These are phyloP conservation scores for Troides oblongomaculatus DNA, from an alignment of 2,888 invertebrate genomes.

Conservation along the genomic window DNA sequence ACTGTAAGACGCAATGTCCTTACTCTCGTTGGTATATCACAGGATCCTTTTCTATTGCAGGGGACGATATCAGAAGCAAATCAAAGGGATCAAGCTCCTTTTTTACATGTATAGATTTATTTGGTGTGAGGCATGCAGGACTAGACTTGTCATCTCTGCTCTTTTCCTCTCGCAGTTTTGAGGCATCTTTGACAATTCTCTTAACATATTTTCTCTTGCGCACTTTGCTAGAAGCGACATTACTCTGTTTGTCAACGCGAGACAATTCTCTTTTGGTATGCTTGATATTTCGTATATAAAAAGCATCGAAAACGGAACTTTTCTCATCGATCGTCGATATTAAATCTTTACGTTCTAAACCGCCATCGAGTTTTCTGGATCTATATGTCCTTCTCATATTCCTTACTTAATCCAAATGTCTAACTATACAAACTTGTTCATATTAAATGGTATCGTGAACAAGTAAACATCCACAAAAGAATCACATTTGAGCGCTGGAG, in stretches of 20 bases:
- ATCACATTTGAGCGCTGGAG: neutral
- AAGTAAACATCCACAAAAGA: neutral
- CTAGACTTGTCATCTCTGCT: constrained; percentile 42
- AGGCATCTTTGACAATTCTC: constrained; percentile 57
- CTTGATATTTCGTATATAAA: constrained; percentile 71
- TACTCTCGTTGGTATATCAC: constrained; percentile 3
- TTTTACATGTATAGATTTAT: constrained; percentile 69
- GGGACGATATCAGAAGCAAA: constrained; percentile 58
- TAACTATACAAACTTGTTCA: too few species aligned
- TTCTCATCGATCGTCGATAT: constrained; percentile 57
- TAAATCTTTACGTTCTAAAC: constrained; percentile 57
- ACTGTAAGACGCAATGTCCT: constrained; percentile 5
- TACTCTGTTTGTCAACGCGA: constrained; percentile 48
- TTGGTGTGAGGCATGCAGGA: constrained; percentile 63
- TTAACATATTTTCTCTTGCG: constrained; percentile 70
- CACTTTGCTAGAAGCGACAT: constrained; percentile 52
- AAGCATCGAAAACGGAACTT: constrained; percentile 65
- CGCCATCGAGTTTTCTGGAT: constrained; percentile 61
- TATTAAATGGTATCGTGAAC: neutral
- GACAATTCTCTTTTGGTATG: constrained; percentile 68
- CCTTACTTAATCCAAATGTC: neutral
- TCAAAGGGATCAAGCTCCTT: constrained; percentile 66
- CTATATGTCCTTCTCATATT: constrained; percentile 65
- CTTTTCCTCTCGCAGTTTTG: constrained; percentile 31
- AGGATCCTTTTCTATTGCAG: constrained; percentile 31